Evolutionary conservation across 2,113 vertebrate species (phyloP).

Genomic region (Corythornis vintsioides): DNA sequence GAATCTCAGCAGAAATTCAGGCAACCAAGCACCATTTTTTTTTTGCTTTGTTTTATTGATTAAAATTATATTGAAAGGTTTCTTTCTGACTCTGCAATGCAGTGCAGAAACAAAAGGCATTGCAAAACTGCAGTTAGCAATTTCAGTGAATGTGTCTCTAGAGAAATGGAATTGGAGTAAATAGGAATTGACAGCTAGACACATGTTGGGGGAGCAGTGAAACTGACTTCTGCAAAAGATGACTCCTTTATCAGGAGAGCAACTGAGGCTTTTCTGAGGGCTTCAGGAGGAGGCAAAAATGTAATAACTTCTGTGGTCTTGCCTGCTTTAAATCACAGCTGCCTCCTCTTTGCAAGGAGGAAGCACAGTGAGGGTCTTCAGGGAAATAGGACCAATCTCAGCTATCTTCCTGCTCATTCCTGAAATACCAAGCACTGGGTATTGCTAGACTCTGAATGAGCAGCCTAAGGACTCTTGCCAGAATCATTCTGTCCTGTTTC

Average conservation of each 20-base stretch:
- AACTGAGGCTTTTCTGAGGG: neutral
- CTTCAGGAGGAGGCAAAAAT: neutral
- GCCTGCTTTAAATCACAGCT: neutral
- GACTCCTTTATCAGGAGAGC: neutral
- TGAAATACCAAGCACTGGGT: neutral
- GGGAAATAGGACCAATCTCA: neutral
- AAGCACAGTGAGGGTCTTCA: neutral
- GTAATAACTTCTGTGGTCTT: neutral
- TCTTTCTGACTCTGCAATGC: conserved; percentile 1
- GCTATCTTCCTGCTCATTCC: neutral
- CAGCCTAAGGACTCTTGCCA: neutral
- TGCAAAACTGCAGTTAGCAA: neutral
- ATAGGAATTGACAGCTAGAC: neutral
- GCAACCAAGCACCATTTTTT: neutral
- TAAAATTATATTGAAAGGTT: conserved; percentile 24
- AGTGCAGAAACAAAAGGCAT: conserved; percentile 7
- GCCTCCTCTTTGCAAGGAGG: neutral
- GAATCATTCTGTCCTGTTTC: neutral
- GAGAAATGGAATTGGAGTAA: neutral
- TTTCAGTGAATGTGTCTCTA: neutral
- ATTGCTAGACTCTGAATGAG: neutral
- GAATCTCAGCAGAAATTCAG: neutral
- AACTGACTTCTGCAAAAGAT: neutral
- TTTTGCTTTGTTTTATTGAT: neutral
- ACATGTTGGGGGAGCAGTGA: neutral